Conservation (phyloP, 2,888 invertebrate genomes). For the Bombylius major region DNA sequence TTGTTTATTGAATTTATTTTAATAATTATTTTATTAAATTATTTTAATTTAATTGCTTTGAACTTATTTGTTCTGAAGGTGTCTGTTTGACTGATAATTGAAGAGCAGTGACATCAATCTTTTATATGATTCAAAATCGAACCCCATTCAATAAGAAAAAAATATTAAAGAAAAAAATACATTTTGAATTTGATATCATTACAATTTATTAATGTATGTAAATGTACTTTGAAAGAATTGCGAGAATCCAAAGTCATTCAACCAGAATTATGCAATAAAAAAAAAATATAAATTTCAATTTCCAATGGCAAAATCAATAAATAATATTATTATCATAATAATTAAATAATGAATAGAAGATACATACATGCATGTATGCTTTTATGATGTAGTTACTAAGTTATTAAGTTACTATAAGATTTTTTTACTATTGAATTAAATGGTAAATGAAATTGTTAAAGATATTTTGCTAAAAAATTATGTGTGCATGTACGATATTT, state of each 20-base stretch:
- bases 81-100: slow-evolving; percentile 3
- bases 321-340: too few species aligned
- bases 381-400: too few species aligned
- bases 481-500: too few species aligned
- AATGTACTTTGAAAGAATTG: neutral
- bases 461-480: too few species aligned
- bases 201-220: too few species aligned
- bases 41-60: neutral
- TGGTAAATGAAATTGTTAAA: too few species aligned
- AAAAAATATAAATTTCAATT: neutral
- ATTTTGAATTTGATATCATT: neutral
- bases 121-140: slow-evolving; percentile 4
- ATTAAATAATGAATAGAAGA: too few species aligned
- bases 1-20: neutral
- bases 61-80: neutral
- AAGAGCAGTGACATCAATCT: neutral
- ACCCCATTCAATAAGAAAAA: neutral
- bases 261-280: neutral
- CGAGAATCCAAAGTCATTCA: neutral
- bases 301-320: neutral
- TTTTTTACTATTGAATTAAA: too few species aligned
- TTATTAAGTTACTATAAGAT: too few species aligned
- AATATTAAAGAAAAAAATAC: too few species aligned
- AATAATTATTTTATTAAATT: neutral
- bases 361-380: too few species aligned